phyloP scores from a whole-genome alignment of 2,888 invertebrate genomes.

The Cylloceria caligata region DNA sequence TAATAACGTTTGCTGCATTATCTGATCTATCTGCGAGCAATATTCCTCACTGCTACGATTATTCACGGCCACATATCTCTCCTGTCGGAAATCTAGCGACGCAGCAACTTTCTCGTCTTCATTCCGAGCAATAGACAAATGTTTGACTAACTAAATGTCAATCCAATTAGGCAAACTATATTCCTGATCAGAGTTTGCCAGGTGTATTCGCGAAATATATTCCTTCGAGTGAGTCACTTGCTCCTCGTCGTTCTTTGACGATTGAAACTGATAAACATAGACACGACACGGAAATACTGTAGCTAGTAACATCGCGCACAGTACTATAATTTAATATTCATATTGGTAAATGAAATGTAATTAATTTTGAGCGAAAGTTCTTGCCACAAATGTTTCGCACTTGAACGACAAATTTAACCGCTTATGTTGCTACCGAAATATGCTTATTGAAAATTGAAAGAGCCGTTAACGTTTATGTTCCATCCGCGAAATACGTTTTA shows the following conservation, averaged over 20 bases:
- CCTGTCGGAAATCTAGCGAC: not conserved
- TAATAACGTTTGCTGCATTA: slow-evolving; percentile 5
- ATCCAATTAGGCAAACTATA: slow-evolving; percentile 50
- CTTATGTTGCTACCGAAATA: not conserved
- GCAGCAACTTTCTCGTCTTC: not conserved
- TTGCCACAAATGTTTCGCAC: not conserved
- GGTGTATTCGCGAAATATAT: slow-evolving; percentile 26
- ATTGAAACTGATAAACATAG: not conserved
- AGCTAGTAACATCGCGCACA: not conserved
- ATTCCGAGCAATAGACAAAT: not conserved
- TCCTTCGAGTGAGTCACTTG: not conserved
- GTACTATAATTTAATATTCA: not conserved
- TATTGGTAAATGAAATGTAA: not conserved
- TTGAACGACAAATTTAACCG: not conserved
- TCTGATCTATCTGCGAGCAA: not conserved
- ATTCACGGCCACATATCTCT: slow-evolving; percentile 1
- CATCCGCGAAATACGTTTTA: not conserved
- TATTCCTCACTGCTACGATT: not conserved
- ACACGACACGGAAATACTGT: not conserved
- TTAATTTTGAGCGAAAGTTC: not conserved
- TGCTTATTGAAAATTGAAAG: not conserved
- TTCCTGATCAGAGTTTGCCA: slow-evolving; percentile 1
- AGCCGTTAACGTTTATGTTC: not conserved
- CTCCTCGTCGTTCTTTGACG: not conserved
- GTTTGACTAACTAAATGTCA: slow-evolving; percentile 52